Evolutionary conservation across 2,888 invertebrate genomes (phyloP).

Genomic region (Eupsilia transversa): DNA sequence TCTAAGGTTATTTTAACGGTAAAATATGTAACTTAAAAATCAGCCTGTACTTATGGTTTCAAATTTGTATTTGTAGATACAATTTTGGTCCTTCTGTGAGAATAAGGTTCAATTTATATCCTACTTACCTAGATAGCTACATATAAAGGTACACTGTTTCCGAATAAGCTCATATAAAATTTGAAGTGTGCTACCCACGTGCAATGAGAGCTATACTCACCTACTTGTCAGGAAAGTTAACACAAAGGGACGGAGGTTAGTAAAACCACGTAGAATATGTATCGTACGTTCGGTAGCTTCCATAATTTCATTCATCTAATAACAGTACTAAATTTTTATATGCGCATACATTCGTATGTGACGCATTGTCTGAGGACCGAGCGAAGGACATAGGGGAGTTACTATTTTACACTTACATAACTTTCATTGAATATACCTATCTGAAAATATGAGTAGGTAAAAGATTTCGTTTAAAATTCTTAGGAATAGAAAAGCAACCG

Average conservation of each 20-base stretch:
- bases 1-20: background rate
- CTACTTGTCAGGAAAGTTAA: conserved; percentile 58
- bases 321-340: conserved; percentile 81
- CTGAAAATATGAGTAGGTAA: background rate
- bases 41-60: background rate
- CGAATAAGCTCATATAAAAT: background rate
- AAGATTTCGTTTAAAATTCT: background rate
- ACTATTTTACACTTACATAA: conserved; percentile 51
- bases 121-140: background rate
- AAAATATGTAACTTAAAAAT: background rate
- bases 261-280: conserved; percentile 68
- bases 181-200: background rate
- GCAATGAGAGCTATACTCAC: conserved; percentile 31
- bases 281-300: conserved; percentile 70
- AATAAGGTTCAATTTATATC: background rate
- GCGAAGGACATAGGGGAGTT: conserved; percentile 57
- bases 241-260: conserved; percentile 60
- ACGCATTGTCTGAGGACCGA: conserved; percentile 73
- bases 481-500: background rate
- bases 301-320: conserved; percentile 81
- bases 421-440: conserved; percentile 15
- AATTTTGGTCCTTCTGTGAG: background rate
- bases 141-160: background rate
- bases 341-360: conserved; percentile 82
- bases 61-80: background rate